These are phyloP conservation scores for Drosophila longiperda DNA, from an alignment of 2,888 invertebrate genomes.

Conservation along the genomic window DNA sequence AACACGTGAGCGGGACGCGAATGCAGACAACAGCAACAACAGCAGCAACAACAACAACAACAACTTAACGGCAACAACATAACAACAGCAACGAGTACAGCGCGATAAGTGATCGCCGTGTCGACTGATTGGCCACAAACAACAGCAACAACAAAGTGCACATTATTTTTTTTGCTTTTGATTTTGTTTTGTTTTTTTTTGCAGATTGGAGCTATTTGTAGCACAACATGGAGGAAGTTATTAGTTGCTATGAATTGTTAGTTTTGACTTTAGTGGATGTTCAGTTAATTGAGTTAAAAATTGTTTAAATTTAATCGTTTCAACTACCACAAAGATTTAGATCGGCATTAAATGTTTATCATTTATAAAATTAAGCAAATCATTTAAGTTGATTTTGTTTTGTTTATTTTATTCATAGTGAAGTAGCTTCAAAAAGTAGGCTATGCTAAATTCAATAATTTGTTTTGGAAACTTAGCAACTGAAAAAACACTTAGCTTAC, in stretches of 20 bases:
- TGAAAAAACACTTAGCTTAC: background rate
- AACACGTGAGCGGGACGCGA: conserved; percentile 84
- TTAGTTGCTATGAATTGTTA: conserved; percentile 24
- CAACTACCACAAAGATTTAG: background rate
- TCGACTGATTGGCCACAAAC: conserved; percentile 73
- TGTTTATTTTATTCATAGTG: background rate
- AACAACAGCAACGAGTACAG: conserved; percentile 42
- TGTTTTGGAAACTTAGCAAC: background rate
- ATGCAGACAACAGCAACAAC: conserved; percentile 48
- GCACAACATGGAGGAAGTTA: conserved; percentile 31
- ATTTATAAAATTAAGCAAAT: background rate
- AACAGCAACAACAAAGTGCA: conserved; percentile 50
- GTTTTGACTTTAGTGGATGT: conserved; percentile 6
- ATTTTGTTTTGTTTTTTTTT: conserved; percentile 7
- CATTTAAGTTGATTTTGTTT: background rate
- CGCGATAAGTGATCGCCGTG: conserved; percentile 77
- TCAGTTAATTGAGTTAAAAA: background rate
- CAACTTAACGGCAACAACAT: conserved; percentile 16
- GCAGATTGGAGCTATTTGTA: background rate
- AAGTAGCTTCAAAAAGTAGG: conserved; percentile 5
- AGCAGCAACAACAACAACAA: conserved; percentile 35
- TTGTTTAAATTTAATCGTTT: background rate
- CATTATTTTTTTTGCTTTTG: background rate
- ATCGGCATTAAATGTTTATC: background rate
- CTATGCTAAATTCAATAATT: background rate